Evolutionary conservation across 2,797 vertebrate species (phyloP).

Genomic region (Sebastiscus albofasciatus): DNA sequence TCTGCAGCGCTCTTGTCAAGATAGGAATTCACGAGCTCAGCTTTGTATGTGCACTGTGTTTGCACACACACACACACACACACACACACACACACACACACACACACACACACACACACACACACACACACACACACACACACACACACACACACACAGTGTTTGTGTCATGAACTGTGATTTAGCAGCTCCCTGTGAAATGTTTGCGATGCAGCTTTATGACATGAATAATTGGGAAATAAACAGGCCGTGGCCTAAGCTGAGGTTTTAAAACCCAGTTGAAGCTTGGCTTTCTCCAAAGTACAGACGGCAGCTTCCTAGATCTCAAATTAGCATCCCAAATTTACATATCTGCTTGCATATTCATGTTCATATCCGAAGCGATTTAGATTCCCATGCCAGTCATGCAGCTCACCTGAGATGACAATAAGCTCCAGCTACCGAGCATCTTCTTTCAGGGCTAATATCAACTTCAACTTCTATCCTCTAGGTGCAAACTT

Average conservation of each 20-base stretch:
- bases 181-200: constrained; percentile 37
- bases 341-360: constrained; percentile 46
- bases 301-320: constrained; percentile 3
- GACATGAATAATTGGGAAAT: constrained; percentile 39
- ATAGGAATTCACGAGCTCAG: background rate
- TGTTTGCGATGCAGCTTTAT: constrained; percentile 34
- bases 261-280: constrained; percentile 22
- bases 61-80: background rate
- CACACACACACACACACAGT: background rate
- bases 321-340: constrained; percentile 35
- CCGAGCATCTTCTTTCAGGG: constrained; percentile 6
- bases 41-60: background rate
- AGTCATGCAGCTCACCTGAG: constrained; percentile 28
- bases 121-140: background rate
- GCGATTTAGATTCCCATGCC: constrained; percentile 33
- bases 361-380: constrained; percentile 43
- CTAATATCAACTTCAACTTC: constrained; percentile 10
- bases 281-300: constrained; percentile 12
- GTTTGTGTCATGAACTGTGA: constrained; percentile 5
- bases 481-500: constrained; percentile 1
- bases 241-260: constrained; percentile 31
- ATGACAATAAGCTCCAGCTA: constrained; percentile 28
- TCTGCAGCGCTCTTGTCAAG: constrained; percentile 20
- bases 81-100: too few relatives aligned
- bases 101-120: too few relatives aligned